Percentiles rank a stretch among this genome's conserved stretches.
Conservation (phyloP, 1,140 invertebrate genomes). For the Pollicipes pollicipes region DNA sequence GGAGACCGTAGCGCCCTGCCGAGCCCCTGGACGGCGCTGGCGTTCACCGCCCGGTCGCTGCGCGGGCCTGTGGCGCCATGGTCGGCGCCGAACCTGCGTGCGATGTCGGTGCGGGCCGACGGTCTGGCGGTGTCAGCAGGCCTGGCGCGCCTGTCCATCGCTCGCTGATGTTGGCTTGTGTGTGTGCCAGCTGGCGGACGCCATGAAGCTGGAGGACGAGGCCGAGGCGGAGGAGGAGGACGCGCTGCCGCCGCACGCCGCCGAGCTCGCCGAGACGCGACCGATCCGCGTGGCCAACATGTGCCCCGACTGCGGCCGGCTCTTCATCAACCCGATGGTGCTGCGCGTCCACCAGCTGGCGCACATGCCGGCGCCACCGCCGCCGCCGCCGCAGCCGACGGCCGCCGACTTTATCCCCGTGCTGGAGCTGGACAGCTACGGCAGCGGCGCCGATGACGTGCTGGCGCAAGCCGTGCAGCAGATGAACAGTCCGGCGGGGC, state of each 20-base stretch:
- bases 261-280: not conserved
- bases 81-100: no score
- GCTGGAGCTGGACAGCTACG: not conserved
- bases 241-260: no score
- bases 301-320: not conserved
- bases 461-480: not conserved
- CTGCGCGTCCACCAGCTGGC: not conserved
- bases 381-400: not conserved
- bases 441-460: not conserved
- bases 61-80: no score
- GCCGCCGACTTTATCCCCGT: not conserved
- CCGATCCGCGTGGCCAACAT: not conserved
- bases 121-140: not conserved
- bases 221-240: not conserved
- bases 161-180: no score
- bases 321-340: not conserved
- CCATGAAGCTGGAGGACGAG: not conserved
- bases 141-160: no score
- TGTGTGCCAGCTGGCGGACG: not conserved
- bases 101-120: no score
- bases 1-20: no score
- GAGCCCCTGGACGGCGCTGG: no score
- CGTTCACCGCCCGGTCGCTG: no score
- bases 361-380: not conserved
- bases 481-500: not conserved